phyloP scores from a whole-genome alignment of 2,888 invertebrate species.

The Stenodera caucasica region DNA sequence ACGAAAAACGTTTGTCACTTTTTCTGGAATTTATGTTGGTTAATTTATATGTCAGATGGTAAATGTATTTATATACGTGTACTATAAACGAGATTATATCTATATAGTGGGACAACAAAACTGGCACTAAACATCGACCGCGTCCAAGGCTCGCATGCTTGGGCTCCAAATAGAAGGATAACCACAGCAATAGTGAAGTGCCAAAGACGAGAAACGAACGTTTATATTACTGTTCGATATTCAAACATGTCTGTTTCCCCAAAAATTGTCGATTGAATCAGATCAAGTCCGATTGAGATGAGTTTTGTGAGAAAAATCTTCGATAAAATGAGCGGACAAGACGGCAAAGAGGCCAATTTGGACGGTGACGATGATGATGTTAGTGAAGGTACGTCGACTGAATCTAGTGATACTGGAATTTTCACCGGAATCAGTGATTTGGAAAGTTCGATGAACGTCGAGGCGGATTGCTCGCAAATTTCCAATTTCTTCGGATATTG shows the following conservation, averaged over 20 bases:
- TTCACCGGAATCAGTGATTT: conserved; percentile 49
- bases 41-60: conserved; percentile 30
- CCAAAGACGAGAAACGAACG: conserved; percentile 39
- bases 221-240: too few relatives aligned
- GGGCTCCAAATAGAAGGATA: conserved; percentile 46
- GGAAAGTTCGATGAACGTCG: conserved; percentile 42
- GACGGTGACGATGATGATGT: conserved; percentile 45
- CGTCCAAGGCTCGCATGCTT: conserved; percentile 45
- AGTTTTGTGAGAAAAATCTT: conserved; percentile 54
- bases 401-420: conserved; percentile 51
- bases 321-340: conserved; percentile 46
- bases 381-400: conserved; percentile 46
- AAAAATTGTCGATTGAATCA: too few relatives aligned
- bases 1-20: too few relatives aligned
- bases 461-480: conserved; percentile 53
- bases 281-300: conserved; percentile 44
- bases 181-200: conserved; percentile 35
- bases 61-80: conserved; percentile 30
- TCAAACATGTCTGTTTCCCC: too few relatives aligned
- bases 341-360: conserved; percentile 40
- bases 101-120: conserved; percentile 9
- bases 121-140: conserved; percentile 32
- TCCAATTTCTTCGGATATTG: conserved; percentile 56
- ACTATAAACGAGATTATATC: conserved; percentile 7
- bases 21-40: neutral